These are phyloP conservation scores for Glaucomys volans DNA, from an alignment of 2,113 vertebrate species.

Conservation along the genomic window DNA sequence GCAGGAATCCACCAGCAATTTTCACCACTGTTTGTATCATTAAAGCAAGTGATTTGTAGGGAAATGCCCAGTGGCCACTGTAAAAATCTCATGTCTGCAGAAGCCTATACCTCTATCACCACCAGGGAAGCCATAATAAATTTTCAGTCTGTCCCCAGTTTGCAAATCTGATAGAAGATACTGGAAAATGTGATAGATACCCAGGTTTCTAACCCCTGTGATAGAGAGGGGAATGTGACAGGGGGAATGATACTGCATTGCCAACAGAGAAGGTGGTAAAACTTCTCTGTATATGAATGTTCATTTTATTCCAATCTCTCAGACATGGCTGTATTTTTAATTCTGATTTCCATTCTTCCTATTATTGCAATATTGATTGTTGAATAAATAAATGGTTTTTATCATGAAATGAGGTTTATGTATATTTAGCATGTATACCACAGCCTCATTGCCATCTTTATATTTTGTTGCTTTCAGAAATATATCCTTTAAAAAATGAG, in stretches of 20 bases:
- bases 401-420: background rate
- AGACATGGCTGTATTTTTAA: background rate
- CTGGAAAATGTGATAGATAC: conserved; percentile 14
- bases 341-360: conserved; percentile 9
- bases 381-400: background rate
- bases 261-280: background rate
- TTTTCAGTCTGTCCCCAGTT: background rate
- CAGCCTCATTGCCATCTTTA: background rate
- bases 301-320: background rate
- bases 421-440: background rate
- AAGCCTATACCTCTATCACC: background rate
- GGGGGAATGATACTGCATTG: too few relatives aligned
- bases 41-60: conserved; percentile 46
- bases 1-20: conserved; percentile 58
- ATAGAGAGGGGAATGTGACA: background rate
- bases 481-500: background rate
- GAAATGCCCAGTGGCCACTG: conserved; percentile 20
- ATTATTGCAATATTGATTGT: background rate
- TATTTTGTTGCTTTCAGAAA: background rate
- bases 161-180: background rate
- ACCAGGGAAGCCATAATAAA: conserved; percentile 3
- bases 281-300: background rate
- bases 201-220: background rate
- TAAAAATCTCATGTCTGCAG: background rate
- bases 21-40: conserved; percentile 35